Evolutionary conservation across 2,888 invertebrate species (phyloP).

Genomic region (Caprella mutica): DNA sequence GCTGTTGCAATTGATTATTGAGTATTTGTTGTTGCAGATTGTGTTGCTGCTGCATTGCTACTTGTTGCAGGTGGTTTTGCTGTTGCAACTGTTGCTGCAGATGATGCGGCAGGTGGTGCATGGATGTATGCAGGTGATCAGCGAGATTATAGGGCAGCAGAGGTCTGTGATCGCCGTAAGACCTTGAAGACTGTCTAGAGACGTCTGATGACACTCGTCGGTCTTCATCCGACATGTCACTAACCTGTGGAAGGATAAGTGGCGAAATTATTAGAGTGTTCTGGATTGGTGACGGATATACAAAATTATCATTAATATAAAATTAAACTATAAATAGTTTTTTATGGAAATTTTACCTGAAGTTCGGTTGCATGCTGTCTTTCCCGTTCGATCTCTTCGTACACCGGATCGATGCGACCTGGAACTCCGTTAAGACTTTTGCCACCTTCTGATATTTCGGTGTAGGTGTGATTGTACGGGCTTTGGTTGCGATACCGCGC

Average conservation of each 20-base stretch:
- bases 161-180: slow-evolving; percentile 69
- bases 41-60: slow-evolving; percentile 8
- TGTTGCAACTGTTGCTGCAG: slow-evolving; percentile 22
- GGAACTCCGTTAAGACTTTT: slow-evolving; percentile 4
- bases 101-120: slow-evolving; percentile 22
- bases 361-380: slow-evolving; percentile 29
- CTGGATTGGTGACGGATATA: too few species aligned
- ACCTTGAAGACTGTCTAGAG: slow-evolving; percentile 58
- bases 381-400: slow-evolving; percentile 47
- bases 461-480: slow-evolving; percentile 64
- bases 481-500: slow-evolving; percentile 29
- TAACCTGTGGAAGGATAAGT: too few species aligned
- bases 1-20: slow-evolving; percentile 1
- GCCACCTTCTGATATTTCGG: slow-evolving; percentile 53
- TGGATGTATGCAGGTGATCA: slow-evolving; percentile 14
- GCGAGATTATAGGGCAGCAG: slow-evolving; percentile 47
- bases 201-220: slow-evolving; percentile 56
- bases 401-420: slow-evolving; percentile 53
- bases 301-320: too few species aligned
- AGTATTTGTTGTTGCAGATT: slow-evolving; percentile 3
- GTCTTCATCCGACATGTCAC: slow-evolving; percentile 68
- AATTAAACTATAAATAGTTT: too few species aligned
- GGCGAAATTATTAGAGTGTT: too few species aligned
- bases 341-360: too few species aligned
- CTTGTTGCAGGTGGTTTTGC: slow-evolving; percentile 11